A percentile compares a stretch with the other conserved stretches of the same genome.
These are phyloP conservation scores for Calycopis cecrops DNA, from an alignment of 1,140 invertebrate genomes.

Conservation along the genomic window DNA sequence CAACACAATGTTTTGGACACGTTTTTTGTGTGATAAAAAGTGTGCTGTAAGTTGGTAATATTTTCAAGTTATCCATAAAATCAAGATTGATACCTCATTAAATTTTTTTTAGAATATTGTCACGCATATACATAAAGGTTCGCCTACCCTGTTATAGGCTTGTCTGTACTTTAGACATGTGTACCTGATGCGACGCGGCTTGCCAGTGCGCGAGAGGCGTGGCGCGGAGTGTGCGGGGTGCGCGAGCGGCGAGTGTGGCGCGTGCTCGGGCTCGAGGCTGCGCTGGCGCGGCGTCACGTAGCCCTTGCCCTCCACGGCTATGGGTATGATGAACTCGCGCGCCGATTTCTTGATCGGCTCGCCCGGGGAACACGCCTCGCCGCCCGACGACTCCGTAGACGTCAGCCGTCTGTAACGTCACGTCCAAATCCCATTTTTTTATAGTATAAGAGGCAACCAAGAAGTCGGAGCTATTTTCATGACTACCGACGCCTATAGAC, in stretches of 20 bases:
- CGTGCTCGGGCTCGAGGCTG: conserved; percentile 82
- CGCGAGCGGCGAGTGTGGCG: conserved; percentile 46
- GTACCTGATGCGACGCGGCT: conserved; percentile 73
- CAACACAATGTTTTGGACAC: too few species aligned
- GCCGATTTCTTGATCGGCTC: conserved; percentile 91
- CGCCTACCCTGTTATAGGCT: too few species aligned
- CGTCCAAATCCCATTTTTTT: too few species aligned
- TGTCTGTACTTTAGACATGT: not conserved
- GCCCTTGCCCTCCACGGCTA: conserved; percentile 90
- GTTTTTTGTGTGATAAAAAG: too few species aligned
- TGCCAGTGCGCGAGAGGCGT: conserved; percentile 27
- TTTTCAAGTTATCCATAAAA: too few species aligned
- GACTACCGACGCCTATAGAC: too few species aligned
- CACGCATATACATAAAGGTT: too few species aligned
- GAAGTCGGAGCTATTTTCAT: too few species aligned
- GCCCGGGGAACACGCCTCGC: conserved; percentile 55
- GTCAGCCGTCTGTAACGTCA: conserved; percentile 41
- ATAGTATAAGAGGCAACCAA: too few species aligned
- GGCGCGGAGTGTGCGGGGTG: conserved; percentile 59
- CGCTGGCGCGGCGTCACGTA: conserved; percentile 87
- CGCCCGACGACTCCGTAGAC: conserved; percentile 44
- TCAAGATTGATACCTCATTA: too few species aligned
- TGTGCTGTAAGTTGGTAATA: too few species aligned
- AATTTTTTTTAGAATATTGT: too few species aligned
- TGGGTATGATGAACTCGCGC: conserved; percentile 93